These are phyloP conservation scores for Drosophila pegasa DNA, from an alignment of 2,888 invertebrate species.

Conservation along the genomic window DNA sequence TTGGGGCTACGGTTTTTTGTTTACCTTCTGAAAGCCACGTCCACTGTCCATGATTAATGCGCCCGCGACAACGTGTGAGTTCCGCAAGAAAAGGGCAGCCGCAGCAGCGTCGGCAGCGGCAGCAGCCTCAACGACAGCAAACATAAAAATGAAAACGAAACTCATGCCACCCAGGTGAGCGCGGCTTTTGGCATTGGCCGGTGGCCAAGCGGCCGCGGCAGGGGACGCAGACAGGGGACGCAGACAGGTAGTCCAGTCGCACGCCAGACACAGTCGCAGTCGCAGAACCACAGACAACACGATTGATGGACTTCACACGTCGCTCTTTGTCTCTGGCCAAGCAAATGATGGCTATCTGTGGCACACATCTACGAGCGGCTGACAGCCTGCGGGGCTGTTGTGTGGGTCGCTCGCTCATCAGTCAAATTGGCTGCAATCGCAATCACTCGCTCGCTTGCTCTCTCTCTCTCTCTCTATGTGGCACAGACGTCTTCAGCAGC, in stretches of 20 bases:
- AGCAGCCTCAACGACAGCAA: conserved; percentile 42
- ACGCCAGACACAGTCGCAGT: conserved; percentile 61
- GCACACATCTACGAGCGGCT: conserved; percentile 32
- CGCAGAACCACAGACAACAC: conserved; percentile 32
- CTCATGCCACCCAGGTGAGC: conserved; percentile 70
- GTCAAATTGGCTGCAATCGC: conserved; percentile 73
- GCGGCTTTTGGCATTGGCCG: conserved; percentile 49
- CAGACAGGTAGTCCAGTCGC: conserved; percentile 63
- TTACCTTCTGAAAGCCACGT: conserved; percentile 48
- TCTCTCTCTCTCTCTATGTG: conserved; percentile 22
- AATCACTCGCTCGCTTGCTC: conserved; percentile 25
- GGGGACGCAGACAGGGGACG: conserved; percentile 8
- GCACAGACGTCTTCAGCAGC: conserved; percentile 8
- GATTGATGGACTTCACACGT: conserved; percentile 83
- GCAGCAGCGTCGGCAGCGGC: conserved; percentile 13
- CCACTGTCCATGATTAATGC: conserved; percentile 72
- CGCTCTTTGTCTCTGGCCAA: conserved; percentile 41
- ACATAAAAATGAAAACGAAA: conserved; percentile 76
- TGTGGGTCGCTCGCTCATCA: conserved; percentile 76
- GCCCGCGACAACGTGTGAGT: conserved; percentile 78
- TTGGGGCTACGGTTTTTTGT: conserved; percentile 48
- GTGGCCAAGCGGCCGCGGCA: conserved; percentile 22
- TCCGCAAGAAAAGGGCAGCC: conserved; percentile 63
- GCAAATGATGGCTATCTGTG: conserved; percentile 69
- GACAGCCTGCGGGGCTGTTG: conserved; percentile 60